These are phyloP conservation scores for Sesia bembeciformis DNA, from an alignment of 2,888 invertebrate genomes.

Conservation along the genomic window DNA sequence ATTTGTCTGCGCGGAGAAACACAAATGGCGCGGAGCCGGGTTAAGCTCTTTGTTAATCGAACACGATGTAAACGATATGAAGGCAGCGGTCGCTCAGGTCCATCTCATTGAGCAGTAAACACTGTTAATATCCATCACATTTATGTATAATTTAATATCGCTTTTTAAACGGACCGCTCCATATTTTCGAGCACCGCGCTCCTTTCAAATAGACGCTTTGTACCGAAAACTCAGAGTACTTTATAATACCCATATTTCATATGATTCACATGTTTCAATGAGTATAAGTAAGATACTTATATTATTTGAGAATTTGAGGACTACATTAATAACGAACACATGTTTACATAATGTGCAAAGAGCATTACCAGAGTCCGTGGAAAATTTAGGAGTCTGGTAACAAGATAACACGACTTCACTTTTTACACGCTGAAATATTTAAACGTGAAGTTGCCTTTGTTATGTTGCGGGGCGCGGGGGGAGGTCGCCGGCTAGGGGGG, in stretches of 20 bases:
- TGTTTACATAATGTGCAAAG: no score
- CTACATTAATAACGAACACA: no score
- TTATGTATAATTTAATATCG: neutral
- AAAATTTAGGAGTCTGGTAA: constrained; percentile 20
- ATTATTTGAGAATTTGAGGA: no score
- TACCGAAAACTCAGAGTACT: no score
- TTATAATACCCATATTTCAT: no score
- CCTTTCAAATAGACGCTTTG: no score
- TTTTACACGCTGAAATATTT: constrained; percentile 62
- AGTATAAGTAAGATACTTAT: no score
- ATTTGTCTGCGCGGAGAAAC: constrained; percentile 65
- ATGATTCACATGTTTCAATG: no score
- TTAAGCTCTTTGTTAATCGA: constrained; percentile 64
- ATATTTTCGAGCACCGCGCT: no score
- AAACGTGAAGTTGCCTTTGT: constrained; percentile 38
- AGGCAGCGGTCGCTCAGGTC: constrained; percentile 13
- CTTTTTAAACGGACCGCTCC: neutral
- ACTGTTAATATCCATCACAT: neutral
- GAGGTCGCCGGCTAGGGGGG: constrained; percentile 16
- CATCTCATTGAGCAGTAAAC: constrained; percentile 8
- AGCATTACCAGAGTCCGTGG: no score
- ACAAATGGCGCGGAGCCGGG: constrained; percentile 59
- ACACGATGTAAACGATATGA: constrained; percentile 40
- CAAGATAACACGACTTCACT: constrained; percentile 52
- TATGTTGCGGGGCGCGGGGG: constrained; percentile 6